A percentile compares a stretch with the other conserved stretches of the same genome.
These are phyloP conservation scores for Myrmecophaga tridactyla DNA, from an alignment of 2,113 vertebrate genomes.

Conservation along the genomic window DNA sequence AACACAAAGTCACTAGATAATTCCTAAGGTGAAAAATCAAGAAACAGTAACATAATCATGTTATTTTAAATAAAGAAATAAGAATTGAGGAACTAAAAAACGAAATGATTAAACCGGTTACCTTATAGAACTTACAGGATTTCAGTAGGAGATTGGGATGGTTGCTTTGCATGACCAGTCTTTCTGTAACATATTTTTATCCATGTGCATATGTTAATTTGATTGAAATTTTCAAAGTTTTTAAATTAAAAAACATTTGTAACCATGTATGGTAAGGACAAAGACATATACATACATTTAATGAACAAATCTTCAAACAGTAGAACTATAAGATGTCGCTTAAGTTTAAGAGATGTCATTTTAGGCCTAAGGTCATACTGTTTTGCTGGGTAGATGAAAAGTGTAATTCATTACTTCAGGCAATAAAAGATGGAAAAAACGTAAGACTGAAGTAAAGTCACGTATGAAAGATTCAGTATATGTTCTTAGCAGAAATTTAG, in stretches of 20 bases:
- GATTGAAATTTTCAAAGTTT: not conserved
- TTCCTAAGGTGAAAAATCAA: not conserved
- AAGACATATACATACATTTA: not conserved
- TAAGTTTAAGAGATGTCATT: not conserved
- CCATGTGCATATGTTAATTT: not conserved
- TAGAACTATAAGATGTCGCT: not conserved
- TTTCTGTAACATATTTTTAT: not conserved
- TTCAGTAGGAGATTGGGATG: not conserved
- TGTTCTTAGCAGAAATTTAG: not conserved
- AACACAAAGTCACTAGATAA: not conserved
- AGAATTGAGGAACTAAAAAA: not conserved
- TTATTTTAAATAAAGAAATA: not conserved
- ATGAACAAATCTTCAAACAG: not conserved
- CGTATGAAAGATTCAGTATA: not conserved
- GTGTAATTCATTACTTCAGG: not conserved
- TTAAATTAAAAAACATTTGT: slow-evolving; percentile 6
- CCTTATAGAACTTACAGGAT: not conserved
- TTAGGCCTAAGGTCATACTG: not conserved
- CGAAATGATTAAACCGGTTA: not conserved
- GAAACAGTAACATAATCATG: not conserved
- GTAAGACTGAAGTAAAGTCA: not conserved
- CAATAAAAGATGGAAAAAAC: not conserved
- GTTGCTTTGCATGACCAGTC: not conserved
- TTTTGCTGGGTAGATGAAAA: not conserved
- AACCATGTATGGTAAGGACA: not conserved